Evolutionary conservation across 2,113 vertebrate species (phyloP).

Genomic region (Plotosus lineatus): DNA sequence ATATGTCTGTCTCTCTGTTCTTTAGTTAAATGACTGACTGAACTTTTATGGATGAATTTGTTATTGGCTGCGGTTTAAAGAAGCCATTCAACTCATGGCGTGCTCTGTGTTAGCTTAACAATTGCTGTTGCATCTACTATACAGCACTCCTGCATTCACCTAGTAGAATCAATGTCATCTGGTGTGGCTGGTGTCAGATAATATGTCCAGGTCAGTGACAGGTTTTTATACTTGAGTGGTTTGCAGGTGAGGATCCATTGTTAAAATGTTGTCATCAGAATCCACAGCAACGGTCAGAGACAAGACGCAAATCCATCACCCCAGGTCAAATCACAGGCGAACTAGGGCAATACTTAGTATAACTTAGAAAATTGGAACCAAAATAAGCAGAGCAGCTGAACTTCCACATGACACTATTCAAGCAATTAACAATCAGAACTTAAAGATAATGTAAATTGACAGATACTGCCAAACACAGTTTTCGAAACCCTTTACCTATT

Average conservation of each 20-base stretch:
- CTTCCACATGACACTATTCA: no score
- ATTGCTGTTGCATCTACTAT: background rate
- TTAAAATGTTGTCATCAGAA: background rate
- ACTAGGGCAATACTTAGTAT: background rate
- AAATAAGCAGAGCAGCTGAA: background rate
- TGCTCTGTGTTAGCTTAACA: background rate
- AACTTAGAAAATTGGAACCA: background rate
- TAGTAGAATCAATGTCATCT: background rate
- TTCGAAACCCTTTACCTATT: no score
- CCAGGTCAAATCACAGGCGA: background rate
- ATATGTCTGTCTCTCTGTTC: constrained; percentile 5
- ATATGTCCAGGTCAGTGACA: background rate
- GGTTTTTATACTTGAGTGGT: background rate
- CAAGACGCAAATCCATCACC: background rate
- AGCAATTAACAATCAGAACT: no score
- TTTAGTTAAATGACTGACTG: constrained; percentile 18
- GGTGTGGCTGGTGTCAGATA: background rate
- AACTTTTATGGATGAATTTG: constrained; percentile 32
- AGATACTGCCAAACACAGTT: no score
- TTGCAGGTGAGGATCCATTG: background rate
- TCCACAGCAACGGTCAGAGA: background rate
- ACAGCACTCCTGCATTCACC: background rate
- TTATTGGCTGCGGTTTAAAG: constrained; percentile 4
- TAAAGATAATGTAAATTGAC: no score
- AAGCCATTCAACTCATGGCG: background rate